Evolutionary conservation across 1,140 invertebrate species (phyloP).

Genomic region (Anastrepha ludens): DNA sequence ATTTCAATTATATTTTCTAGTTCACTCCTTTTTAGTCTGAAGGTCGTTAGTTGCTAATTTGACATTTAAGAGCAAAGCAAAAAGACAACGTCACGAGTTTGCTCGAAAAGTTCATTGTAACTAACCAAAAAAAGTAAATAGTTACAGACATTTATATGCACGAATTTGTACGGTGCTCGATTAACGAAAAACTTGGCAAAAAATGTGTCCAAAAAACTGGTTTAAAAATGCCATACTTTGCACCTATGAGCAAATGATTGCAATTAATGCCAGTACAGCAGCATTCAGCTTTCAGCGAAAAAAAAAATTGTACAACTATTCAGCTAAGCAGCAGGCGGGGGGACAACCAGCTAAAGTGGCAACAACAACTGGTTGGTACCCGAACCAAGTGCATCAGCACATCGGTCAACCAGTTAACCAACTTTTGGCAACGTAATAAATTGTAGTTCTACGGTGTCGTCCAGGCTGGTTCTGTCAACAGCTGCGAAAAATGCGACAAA

Average conservation of each 20-base stretch:
- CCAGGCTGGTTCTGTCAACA: not conserved
- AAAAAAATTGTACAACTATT: not conserved
- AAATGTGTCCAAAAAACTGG: constrained; percentile 16
- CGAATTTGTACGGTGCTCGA: not conserved
- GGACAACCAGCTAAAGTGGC: not conserved
- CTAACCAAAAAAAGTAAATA: not conserved
- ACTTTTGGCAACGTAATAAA: constrained; percentile 46
- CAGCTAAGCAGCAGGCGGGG: not conserved
- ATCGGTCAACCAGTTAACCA: constrained; percentile 16
- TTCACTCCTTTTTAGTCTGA: not conserved
- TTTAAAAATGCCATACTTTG: constrained; percentile 20
- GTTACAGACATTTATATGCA: not conserved
- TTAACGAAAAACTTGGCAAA: not conserved
- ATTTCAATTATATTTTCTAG: not conserved
- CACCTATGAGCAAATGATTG: constrained; percentile 38
- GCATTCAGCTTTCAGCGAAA: not conserved
- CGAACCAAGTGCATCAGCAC: not conserved
- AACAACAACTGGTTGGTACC: not conserved
- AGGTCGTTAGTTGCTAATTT: not conserved
- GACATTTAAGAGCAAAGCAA: not conserved
- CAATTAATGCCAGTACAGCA: constrained; percentile 10
- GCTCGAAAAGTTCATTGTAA: constrained; percentile 3
- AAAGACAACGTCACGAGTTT: not conserved
- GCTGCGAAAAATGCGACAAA: constrained; percentile 16
- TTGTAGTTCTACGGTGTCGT: not conserved